Evolutionary conservation across 1,140 invertebrate species (phyloP).

Genomic region (Lordiphosa clarofinis): DNA sequence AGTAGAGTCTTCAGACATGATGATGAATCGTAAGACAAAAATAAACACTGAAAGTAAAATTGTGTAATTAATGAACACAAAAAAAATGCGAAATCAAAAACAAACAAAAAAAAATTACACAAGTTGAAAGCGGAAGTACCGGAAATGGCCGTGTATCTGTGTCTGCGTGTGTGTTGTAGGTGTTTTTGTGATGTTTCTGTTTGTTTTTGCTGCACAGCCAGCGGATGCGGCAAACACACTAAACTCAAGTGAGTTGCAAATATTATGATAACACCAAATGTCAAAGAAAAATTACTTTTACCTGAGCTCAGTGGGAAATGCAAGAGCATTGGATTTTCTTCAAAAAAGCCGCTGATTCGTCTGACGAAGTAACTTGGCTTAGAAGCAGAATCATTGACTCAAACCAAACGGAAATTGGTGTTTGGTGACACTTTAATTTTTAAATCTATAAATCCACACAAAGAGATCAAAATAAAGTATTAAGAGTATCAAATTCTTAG

Average conservation of each 20-base stretch:
- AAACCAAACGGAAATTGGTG: neutral
- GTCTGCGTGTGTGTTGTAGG: constrained; percentile 31
- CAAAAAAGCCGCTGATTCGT: too few relatives aligned
- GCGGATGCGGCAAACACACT: constrained; percentile 41
- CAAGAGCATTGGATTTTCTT: too few relatives aligned
- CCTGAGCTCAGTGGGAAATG: too few relatives aligned
- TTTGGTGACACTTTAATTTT: too few relatives aligned
- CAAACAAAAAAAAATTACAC: constrained; percentile 37
- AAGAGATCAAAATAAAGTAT: too few relatives aligned
- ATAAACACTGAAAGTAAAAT: constrained; percentile 58
- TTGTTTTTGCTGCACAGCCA: constrained; percentile 24
- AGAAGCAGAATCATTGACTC: too few relatives aligned
- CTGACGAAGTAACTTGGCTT: too few relatives aligned
- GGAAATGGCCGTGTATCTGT: constrained; percentile 40
- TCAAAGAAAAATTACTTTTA: neutral
- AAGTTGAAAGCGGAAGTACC: constrained; percentile 68
- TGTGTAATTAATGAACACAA: constrained; percentile 56
- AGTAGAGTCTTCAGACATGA: constrained; percentile 6
- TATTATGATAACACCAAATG: neutral
- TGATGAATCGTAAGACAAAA: constrained; percentile 52
- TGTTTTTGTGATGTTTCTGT: constrained; percentile 16
- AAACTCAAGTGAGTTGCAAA: constrained; percentile 34
- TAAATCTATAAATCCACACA: too few relatives aligned
- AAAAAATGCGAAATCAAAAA: constrained; percentile 23
- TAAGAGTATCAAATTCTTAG: too few relatives aligned